Conservation (phyloP, 2,113 vertebrate species). For the Lontra canadensis region DNA sequence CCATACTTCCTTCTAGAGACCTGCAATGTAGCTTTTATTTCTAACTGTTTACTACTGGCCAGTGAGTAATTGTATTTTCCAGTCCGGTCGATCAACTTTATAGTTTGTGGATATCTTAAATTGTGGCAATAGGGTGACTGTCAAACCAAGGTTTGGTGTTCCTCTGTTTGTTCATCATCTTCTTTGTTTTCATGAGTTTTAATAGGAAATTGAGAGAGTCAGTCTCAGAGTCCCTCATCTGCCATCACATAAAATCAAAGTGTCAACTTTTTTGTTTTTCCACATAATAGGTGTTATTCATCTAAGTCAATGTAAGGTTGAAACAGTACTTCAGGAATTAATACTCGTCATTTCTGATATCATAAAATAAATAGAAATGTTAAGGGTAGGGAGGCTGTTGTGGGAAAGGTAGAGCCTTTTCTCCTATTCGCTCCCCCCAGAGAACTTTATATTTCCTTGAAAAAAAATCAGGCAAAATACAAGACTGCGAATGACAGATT, state of each 20-base stretch:
- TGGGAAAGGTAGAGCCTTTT: neutral
- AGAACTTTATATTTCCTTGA: neutral
- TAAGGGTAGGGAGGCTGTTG: neutral
- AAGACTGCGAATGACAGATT: neutral
- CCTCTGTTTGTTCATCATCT: neutral
- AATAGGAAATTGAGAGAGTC: neutral
- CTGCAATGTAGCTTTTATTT: neutral
- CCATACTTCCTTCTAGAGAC: neutral
- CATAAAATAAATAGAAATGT: neutral
- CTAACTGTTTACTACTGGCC: neutral
- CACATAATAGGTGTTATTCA: slow-evolving; percentile 38
- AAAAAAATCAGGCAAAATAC: neutral
- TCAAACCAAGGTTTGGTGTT: neutral
- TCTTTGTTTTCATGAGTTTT: neutral
- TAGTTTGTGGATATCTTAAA: neutral
- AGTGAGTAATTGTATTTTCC: neutral
- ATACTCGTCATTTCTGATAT: neutral
- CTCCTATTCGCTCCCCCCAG: neutral
- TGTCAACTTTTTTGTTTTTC: neutral
- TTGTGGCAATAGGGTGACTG: neutral
- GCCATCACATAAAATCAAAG: slow-evolving; percentile 11
- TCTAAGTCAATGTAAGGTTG: neutral
- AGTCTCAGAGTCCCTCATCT: neutral
- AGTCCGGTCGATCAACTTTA: neutral
- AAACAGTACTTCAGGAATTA: neutral